phyloP scores from a whole-genome alignment of 92 coral and sea anemone genomes.

The Porites cylindrica region DNA sequence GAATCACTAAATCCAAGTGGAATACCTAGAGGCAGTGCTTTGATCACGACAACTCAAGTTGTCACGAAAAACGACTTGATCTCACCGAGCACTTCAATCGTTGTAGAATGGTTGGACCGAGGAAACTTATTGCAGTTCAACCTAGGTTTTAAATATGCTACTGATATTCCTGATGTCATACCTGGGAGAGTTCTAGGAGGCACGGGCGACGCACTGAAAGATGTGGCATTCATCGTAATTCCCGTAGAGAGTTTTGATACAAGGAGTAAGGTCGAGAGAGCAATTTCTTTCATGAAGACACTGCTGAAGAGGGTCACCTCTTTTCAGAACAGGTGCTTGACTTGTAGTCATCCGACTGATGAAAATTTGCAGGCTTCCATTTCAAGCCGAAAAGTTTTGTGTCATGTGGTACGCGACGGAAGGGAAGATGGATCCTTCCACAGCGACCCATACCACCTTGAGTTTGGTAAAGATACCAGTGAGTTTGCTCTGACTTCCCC shows the following conservation, averaged over 20 bases:
- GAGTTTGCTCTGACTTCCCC: slow-evolving; percentile 24
- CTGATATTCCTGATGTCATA: neutral
- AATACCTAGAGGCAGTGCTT: neutral
- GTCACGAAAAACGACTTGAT: slow-evolving; percentile 9
- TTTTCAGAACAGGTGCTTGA: neutral
- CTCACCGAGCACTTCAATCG: neutral
- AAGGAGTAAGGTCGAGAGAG: neutral
- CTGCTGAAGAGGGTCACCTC: neutral
- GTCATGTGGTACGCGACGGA: slow-evolving; percentile 20
- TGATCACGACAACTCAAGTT: slow-evolving; percentile 45
- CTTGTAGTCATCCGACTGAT: neutral
- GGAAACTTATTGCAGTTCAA: neutral
- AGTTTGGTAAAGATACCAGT: neutral
- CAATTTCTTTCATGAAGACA: neutral
- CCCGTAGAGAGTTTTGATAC: neutral
- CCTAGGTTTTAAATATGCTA: neutral
- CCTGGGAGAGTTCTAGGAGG: slow-evolving; percentile 27
- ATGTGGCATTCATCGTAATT: slow-evolving; percentile 9
- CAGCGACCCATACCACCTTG: slow-evolving; percentile 18
- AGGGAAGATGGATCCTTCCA: neutral
- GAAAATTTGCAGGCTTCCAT: slow-evolving; percentile 6
- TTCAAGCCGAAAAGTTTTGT: slow-evolving; percentile 8
- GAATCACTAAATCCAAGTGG: neutral
- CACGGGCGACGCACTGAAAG: neutral
- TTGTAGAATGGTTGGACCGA: slow-evolving; percentile 4